Evolutionary conservation across 2,797 vertebrate genomes (phyloP).

Genomic region (Pachyuromys duprasi): DNA sequence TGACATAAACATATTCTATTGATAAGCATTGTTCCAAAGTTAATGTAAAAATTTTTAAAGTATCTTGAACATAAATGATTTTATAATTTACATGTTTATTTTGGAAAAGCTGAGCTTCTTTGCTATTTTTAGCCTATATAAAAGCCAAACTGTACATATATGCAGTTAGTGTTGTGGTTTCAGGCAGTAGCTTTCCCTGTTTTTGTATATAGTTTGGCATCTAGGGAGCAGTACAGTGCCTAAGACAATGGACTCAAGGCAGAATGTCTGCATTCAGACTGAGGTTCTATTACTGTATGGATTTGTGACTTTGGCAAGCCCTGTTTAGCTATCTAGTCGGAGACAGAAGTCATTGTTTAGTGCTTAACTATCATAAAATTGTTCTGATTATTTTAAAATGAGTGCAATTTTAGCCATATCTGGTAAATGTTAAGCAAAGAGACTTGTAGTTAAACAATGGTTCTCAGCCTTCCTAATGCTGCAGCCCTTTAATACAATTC

Average conservation of each 20-base stretch:
- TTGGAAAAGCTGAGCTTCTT: constrained; percentile 18
- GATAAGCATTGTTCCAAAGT: constrained; percentile 3
- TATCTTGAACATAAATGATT: neutral
- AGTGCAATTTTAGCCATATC: neutral
- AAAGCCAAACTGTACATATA: constrained; percentile 9
- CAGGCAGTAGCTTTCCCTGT: neutral
- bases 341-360: neutral
- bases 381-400: constrained; percentile 39
- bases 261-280: constrained; percentile 1
- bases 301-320: constrained; percentile 13
- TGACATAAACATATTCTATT: neutral
- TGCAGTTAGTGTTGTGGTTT: neutral
- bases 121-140: neutral
- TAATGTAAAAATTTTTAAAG: constrained; percentile 28
- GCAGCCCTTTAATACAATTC: neutral
- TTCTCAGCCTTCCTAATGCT: neutral
- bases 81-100: constrained; percentile 28
- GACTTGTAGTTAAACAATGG: neutral
- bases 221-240: neutral
- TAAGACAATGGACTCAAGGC: neutral
- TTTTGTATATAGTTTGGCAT: constrained; percentile 16
- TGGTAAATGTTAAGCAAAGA: neutral
- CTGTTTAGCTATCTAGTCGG: neutral
- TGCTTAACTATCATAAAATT: neutral
- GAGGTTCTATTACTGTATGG: neutral